Percentiles rank a stretch among this genome's conserved stretches.
phyloP scores from a whole-genome alignment of 1,140 invertebrate species.

The Pseudoatta argentina region DNA sequence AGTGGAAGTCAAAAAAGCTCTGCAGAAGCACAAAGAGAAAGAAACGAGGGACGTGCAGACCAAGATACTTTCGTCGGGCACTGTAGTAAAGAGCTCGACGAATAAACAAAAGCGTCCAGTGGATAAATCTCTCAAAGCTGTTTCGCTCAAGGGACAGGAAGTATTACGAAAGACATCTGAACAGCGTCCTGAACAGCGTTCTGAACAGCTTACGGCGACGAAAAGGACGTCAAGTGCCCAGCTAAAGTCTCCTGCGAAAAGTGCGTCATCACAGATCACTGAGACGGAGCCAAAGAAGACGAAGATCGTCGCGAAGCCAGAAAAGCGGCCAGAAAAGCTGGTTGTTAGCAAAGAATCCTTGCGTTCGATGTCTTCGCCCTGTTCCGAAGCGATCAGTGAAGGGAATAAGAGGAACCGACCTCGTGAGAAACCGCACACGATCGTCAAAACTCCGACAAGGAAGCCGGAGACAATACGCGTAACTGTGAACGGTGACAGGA shows the following conservation, averaged over 20 bases:
- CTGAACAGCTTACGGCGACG: neutral
- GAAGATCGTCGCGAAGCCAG: neutral
- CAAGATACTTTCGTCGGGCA: constrained; percentile 74
- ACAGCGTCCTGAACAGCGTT: neutral
- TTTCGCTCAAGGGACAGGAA: constrained; percentile 86
- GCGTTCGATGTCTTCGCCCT: constrained; percentile 33
- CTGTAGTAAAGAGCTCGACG: constrained; percentile 81
- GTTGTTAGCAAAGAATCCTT: constrained; percentile 49
- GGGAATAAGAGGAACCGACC: constrained; percentile 69
- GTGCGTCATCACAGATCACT: neutral
- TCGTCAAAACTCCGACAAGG: constrained; percentile 64
- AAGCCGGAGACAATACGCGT: constrained; percentile 77
- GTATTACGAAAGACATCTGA: constrained; percentile 77
- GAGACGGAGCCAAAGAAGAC: constrained; percentile 32
- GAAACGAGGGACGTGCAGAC: constrained; percentile 66
- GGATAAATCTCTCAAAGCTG: constrained; percentile 85
- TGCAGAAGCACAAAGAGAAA: constrained; percentile 83
- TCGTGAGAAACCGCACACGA: constrained; percentile 74
- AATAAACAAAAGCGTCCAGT: constrained; percentile 75
- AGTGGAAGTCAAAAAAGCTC: constrained; percentile 87
- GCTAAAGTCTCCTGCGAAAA: constrained; percentile 31
- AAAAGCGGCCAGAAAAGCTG: constrained; percentile 33
- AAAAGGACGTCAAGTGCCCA: constrained; percentile 45
- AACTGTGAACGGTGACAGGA: constrained; percentile 63
- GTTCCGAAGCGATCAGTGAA: constrained; percentile 41